Base-by-base conservation (phyloP, 2,888 invertebrate species). In the Apeira syringaria region DNA sequence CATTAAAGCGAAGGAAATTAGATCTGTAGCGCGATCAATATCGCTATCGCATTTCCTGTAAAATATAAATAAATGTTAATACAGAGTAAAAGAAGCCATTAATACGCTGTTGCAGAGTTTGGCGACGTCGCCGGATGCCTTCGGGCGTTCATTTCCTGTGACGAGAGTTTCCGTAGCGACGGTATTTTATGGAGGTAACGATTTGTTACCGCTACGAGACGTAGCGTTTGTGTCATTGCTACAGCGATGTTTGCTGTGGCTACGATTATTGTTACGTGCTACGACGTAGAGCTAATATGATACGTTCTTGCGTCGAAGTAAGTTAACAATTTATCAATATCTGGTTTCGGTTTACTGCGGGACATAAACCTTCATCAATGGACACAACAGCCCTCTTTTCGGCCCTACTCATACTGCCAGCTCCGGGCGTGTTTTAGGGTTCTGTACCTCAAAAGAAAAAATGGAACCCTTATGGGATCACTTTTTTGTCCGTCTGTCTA, bases 141-240 rank as follows among this genome's bases (percentile, higher is more conserved):
- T 52, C 56, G 50, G 53, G 57, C 53, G 50, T 61, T 61, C 59
- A 61, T 61, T 59, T 61, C 61, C 61, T 42, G 46, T 26, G 47
- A 40, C 38, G 41, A 29, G 44, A 42, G 39, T 39, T 52, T 60
- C 60, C 58, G 48, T 38, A 41, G 41, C 44, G 22, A 28, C 25
- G 38, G 7, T 12, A 27, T 33, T 33, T 38, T 30, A 37, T 26
- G 36, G 43, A 25, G 13, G 10, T 31, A 45, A 53, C 46, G 42
- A 47, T 24, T 38, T 44, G 48, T 37, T 39, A 40, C 34, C 31
- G 20, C 17, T 35, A 35, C 6, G 32, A 7, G 20, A 5, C 27
- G 32, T 5, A 17, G 11, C 12, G 27, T 8, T 13, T 6, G 9
- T 7, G 12, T n/a, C n/a, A 7, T 13, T 28, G 7, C 28, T 6